Evolutionary conservation across 1,140 invertebrate species (phyloP), one percentile per base, ranked within the genome.

Genomic region (Anoplophora glabripennis): DNA sequence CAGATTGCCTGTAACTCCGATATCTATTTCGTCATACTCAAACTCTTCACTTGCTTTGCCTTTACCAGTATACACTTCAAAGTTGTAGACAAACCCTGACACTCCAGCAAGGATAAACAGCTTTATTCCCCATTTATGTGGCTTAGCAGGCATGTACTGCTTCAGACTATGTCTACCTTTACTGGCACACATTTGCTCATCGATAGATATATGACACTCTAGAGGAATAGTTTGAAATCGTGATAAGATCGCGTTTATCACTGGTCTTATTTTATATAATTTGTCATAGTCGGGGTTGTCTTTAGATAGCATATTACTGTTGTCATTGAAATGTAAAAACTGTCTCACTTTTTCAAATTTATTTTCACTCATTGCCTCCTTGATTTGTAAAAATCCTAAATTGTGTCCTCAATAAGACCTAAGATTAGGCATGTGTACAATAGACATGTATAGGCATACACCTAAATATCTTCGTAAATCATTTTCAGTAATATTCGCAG

Each of bases 81-180:
- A 65, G 12, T 55, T 54, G 47, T 65, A 63, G 3, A 57, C 45
- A 56, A 64, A 66, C 11, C 57, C 64, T 5, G 52, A 59, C 41
- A 55, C 51, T 15, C 53, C 64, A 47, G 15, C 21, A 12, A 66
- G 14, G 47, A 64, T 47, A 57, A 57, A 66, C 33, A 76, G 59
- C 58, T 76, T 77, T 7, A 75, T 69, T 4, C 72, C 73, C 66
- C 72, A 72, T 57, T 77, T 78, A 48, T 74, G 67, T 7, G 76
- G 73, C 51, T 77, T 77, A 15, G 61, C 62, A n/a, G 66, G 68
- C 37, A 64, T 45, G 38, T 66, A 66, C 42, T 67, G 65, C 35
- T 64, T 58, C 15, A 64, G 18, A 44, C 35, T 36, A 46, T 57
- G 51, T 35, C 55, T 52, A 3, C 33, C 45, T 48, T 67, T 67